phyloP scores from a whole-genome alignment of 2,888 invertebrate genomes.

The Notodonta dromedarius region DNA sequence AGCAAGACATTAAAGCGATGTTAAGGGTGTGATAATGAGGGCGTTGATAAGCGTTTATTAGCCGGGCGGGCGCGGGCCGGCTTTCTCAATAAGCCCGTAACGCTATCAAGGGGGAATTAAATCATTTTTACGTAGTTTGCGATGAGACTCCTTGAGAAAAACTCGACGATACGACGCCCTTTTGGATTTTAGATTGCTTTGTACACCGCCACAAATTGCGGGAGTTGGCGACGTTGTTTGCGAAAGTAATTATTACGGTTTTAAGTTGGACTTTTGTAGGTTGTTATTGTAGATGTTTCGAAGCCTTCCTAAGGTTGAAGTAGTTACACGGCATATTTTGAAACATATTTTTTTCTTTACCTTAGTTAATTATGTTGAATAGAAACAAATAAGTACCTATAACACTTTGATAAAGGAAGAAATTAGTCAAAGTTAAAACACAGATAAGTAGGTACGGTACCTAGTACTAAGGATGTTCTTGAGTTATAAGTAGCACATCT shows the following conservation, averaged over 20 bases:
- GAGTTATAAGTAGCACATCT: too few species aligned
- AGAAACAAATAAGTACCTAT: too few species aligned
- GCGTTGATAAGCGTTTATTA: constrained; percentile 85
- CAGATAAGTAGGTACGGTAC: too few species aligned
- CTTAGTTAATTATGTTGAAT: too few species aligned
- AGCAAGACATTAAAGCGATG: constrained; percentile 84
- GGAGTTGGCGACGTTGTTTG: constrained; percentile 51
- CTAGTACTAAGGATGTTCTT: too few species aligned
- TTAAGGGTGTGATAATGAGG: constrained; percentile 85
- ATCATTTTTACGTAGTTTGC: constrained; percentile 83
- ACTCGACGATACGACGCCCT: constrained; percentile 65
- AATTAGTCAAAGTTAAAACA: too few species aligned
- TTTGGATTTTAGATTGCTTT: constrained; percentile 68
- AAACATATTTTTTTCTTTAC: too few species aligned
- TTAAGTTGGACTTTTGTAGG: too few species aligned
- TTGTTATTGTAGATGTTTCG: too few species aligned
- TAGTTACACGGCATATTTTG: too few species aligned
- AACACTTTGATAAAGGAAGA: too few species aligned
- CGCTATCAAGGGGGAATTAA: constrained; percentile 81
- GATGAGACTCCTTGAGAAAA: constrained; percentile 69
- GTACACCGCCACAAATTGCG: constrained; percentile 44
- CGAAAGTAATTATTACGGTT: constrained; percentile 45
- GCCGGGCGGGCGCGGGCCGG: constrained; percentile 66
- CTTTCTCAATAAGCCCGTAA: constrained; percentile 70
- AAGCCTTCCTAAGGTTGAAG: too few species aligned